Evolutionary conservation across 2,113 vertebrate species (phyloP).

Genomic region (Myotis lucifugus): DNA sequence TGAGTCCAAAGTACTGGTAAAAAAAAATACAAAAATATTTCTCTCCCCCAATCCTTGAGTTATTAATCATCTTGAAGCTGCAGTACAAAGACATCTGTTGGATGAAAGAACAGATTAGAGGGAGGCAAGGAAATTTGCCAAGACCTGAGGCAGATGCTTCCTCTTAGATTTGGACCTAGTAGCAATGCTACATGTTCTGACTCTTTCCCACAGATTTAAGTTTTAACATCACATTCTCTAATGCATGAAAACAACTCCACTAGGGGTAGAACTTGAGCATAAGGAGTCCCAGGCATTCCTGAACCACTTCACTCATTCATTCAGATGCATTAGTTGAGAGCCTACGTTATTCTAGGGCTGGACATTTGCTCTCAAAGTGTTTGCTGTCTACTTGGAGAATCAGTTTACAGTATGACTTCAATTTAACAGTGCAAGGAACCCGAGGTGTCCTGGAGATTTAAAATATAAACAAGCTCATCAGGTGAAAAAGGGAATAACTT

Average conservation of each 20-base stretch:
- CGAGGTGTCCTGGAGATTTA: background rate
- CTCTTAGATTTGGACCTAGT: conserved; percentile 60
- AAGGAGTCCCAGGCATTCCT: background rate
- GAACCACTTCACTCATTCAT: background rate
- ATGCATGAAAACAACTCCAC: conserved; percentile 6
- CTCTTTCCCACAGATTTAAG: conserved; percentile 34
- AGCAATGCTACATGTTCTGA: conserved; percentile 55
- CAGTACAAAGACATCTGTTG: conserved; percentile 59
- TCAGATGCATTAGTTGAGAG: conserved; percentile 20
- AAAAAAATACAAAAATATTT: conserved; percentile 26
- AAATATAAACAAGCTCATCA: background rate
- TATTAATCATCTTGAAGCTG: conserved; percentile 66
- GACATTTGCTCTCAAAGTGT: background rate
- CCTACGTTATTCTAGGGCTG: background rate
- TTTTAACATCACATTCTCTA: conserved; percentile 49
- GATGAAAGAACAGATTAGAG: conserved; percentile 65
- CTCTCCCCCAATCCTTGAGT: background rate
- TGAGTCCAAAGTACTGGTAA: conserved; percentile 11
- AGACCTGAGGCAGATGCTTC: conserved; percentile 64
- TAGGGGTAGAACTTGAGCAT: background rate
- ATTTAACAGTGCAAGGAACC: background rate
- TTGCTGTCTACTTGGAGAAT: background rate
- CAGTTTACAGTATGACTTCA: background rate
- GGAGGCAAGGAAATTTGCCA: conserved; percentile 62
- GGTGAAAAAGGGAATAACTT: background rate